Evolutionary conservation across 2,113 vertebrate genomes (phyloP).

Genomic region (Choloepus hoffmanni): DNA sequence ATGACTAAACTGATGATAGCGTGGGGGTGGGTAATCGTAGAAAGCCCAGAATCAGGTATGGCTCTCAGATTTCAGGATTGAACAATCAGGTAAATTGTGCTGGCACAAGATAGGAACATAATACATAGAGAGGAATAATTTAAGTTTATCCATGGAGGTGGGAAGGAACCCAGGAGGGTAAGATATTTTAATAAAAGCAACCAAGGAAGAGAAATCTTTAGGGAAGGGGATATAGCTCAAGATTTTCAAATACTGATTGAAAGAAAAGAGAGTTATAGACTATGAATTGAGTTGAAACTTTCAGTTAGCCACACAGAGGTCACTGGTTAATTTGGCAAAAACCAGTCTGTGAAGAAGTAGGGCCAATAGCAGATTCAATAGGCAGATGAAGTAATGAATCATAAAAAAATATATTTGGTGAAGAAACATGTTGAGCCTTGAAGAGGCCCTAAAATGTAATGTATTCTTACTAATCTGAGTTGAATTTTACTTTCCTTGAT

Average conservation of each 20-base stretch:
- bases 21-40: background rate
- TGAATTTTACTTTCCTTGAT: background rate
- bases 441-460: background rate
- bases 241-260: background rate
- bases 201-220: background rate
- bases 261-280: background rate
- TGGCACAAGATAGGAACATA: background rate
- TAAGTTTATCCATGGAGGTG: background rate
- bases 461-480: background rate
- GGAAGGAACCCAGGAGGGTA: background rate
- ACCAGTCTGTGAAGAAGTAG: background rate
- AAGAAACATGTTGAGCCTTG: background rate
- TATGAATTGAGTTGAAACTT: background rate
- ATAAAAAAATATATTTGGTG: background rate
- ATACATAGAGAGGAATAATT: background rate
- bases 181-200: background rate
- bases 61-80: background rate
- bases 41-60: background rate
- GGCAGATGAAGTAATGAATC: background rate
- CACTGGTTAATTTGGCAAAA: background rate
- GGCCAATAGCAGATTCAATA: background rate
- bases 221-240: background rate
- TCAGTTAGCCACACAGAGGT: background rate
- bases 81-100: background rate
- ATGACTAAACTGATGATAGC: background rate